Conservation (phyloP, 2,797 vertebrate species). For the Austrolebias charrua region DNA sequence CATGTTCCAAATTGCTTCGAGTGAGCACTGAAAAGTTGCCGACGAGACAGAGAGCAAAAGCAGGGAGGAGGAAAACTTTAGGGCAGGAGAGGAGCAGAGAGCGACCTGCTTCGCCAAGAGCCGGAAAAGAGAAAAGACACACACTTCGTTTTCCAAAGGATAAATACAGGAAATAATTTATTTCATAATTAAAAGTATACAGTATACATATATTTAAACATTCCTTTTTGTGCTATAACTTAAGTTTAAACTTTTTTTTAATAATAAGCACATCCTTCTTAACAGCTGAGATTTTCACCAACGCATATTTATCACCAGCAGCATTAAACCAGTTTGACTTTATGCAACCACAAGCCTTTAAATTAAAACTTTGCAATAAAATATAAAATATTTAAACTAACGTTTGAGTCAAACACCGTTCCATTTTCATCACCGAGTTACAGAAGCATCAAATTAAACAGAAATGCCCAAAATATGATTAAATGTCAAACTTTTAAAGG, state of each 20-base stretch:
- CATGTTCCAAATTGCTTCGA: too few relatives aligned
- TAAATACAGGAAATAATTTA: constrained; percentile 27
- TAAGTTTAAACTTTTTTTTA: constrained; percentile 17
- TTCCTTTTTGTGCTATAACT: constrained; percentile 42
- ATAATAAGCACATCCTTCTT: constrained; percentile 26
- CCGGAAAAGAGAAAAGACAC: too few relatives aligned
- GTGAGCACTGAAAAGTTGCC: too few relatives aligned
- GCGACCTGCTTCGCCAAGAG: too few relatives aligned
- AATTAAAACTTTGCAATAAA: constrained; percentile 27
- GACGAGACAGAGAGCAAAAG: too few relatives aligned
- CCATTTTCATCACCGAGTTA: too few relatives aligned
- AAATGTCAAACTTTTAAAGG: constrained; percentile 13
- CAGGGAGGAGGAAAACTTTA: too few relatives aligned
- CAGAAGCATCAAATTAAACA: too few relatives aligned
- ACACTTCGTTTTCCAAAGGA: too few relatives aligned
- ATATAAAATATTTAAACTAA: constrained; percentile 12
- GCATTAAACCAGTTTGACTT: background rate
- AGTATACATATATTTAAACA: constrained; percentile 37
- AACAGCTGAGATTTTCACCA: constrained; percentile 15
- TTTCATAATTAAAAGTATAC: constrained; percentile 40
- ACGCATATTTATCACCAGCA: constrained; percentile 8
- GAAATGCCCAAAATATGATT: too few relatives aligned
- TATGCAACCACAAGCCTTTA: constrained; percentile 19
- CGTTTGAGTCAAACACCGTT: too few relatives aligned
- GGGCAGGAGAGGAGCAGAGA: too few relatives aligned